Base-by-base conservation (phyloP, 2,888 invertebrate species). In the Pyrrhosoma nymphula region DNA sequence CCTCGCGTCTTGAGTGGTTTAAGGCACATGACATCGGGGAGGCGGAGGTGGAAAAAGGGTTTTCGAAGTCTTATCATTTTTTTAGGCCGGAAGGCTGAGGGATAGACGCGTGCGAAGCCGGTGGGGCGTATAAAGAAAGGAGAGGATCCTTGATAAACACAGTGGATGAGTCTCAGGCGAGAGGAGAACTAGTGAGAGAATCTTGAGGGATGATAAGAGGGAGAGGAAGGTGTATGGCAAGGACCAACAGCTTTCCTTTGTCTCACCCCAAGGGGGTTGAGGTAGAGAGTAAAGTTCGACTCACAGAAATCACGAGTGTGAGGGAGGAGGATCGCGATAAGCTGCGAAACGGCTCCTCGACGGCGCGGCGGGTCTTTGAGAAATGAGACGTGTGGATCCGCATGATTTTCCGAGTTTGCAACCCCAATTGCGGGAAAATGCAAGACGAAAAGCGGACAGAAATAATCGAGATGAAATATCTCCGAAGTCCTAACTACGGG, bases 151-250 rank as follows among this genome's bases (percentile, higher is more conserved):
- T 60, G 63, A 91, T 91, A 91, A 91, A 26, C 60, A 39, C 23
- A 91, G 91, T 91, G 63, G 91, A 91, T 60, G 91, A 91, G 91
- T 88, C 88, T 88, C 88, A 23, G 88, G 60, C 91, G 69, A 63
- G 91, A 20, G 47, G 47, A 47, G 47, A 47, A 47, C 2, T 2
- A 8, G 47, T 8, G 47, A 47, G 47, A 8, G 47, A 8, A 47
- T 47, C 47, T 47, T 2, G 47, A 47, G 20, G 88, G 35, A 88
- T 35, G 47, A 69, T 69, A 39, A 39, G 88, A 88, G 88, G 88
- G 35, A 47, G 47, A 47, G 47, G 47, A 47, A 47, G 47, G 47
- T 20, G 69, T 69, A 26, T n/a, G n/a, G n/a, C 47, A 69, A 26
- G n/a, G 69, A n/a, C 69, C 69, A n/a, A 26, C 69, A 4, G 26